Base-by-base conservation (phyloP, 2,113 vertebrate species). In the Colinus virginianus region DNA sequence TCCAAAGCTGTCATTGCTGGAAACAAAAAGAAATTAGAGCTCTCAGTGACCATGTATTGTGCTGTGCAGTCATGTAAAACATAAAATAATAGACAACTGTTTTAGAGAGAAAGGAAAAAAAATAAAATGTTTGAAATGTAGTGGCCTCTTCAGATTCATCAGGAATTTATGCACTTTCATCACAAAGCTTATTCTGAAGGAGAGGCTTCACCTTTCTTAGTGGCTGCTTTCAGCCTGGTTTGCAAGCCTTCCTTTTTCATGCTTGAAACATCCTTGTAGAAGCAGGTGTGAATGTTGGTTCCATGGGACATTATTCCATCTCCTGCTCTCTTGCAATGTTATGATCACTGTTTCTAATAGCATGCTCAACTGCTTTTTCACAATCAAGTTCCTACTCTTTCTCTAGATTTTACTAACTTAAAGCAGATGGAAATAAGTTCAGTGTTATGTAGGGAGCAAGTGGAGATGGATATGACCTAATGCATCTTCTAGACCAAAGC, bases 1-100 rank as follows among this genome's bases (percentile, higher is more conserved):
- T 87, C 80, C 45, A 91, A 92, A 96, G 78, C 55, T 95, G 88
- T 92, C 90, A 96, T 75, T 96, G 83, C 77, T 94, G 30, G 68
- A 93, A 95, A 95, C 63, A 95, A 95, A 59, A 91, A 86, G 76
- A 68, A 74, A 87, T 90, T 88, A 91, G 89, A 88, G 77, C 76
- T 94, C 64, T 75, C 92, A 36, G 61, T 53, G 94, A 92, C 59
- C 17, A 32, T 38, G 61, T 8, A n/a, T 32, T 90, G 46, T 92
- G 89, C 78, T 92, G 82, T 93, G 45, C 79, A 78, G 82, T 67
- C 92, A 79, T 93, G 67, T 79, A 94, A 95, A 95, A 83, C 42
- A 51, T 66, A 64, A 86, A 94, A 84, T 59, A 89, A 81, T 36
- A 90, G 69, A 58, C 84, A 95, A 88, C 56, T 82, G 8, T 67